A percentile compares a stretch with the other conserved stretches of the same genome.
phyloP scores from a whole-genome alignment of 2,113 vertebrate species.

The Varanus komodoensis region DNA sequence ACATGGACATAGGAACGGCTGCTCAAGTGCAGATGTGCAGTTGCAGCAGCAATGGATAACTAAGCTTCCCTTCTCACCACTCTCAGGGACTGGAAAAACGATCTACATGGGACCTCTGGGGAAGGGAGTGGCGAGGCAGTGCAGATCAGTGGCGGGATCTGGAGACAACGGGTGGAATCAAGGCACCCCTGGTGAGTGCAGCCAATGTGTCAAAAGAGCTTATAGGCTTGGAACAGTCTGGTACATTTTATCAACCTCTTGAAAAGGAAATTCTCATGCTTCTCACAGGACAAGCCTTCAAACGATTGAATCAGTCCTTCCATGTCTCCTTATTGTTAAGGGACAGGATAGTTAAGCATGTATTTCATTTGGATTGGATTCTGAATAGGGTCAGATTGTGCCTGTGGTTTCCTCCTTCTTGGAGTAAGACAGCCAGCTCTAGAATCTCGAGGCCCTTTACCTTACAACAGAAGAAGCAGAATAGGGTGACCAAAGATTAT shows the following conservation, averaged over 20 bases:
- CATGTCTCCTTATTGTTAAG: not conserved
- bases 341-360: not conserved
- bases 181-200: too few species aligned
- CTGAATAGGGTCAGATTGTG: not conserved
- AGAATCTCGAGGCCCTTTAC: not conserved
- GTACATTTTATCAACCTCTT: not conserved
- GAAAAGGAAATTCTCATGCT: not conserved
- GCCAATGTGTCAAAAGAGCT: not conserved
- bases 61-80: too few species aligned
- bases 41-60: not conserved
- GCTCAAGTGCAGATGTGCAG: not conserved
- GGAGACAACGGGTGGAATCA: too few species aligned
- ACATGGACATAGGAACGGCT: not conserved
- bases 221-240: not conserved
- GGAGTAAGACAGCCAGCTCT: not conserved
- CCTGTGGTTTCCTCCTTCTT: not conserved
- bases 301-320: not conserved
- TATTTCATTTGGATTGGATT: not conserved
- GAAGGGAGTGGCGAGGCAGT: too few species aligned
- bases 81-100: too few species aligned
- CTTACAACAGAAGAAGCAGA: slow-evolving; percentile 36
- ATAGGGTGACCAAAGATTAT: slow-evolving; percentile 51
- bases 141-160: too few species aligned
- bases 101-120: too few species aligned
- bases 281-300: not conserved